Evolutionary conservation across 2,113 vertebrate species (phyloP).

Genomic region (Clarias macrocephalus): DNA sequence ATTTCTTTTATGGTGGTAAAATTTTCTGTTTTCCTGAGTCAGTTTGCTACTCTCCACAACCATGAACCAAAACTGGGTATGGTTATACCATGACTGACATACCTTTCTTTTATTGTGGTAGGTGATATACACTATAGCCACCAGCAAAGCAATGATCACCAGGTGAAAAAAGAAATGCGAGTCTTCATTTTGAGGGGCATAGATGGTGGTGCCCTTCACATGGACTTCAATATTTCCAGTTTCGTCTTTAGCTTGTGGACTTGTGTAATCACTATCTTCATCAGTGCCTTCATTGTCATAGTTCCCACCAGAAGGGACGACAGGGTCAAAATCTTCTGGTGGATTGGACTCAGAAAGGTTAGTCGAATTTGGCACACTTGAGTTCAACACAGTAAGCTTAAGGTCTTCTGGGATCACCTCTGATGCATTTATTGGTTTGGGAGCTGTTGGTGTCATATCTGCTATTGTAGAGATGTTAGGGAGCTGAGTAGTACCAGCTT

Average conservation of each 20-base stretch:
- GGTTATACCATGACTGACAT: constrained; percentile 46
- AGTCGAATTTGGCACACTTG: not conserved
- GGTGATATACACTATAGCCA: constrained; percentile 88
- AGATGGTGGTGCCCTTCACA: constrained; percentile 63
- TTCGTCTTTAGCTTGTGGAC: constrained; percentile 30
- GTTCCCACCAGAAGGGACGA: not conserved
- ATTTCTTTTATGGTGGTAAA: not conserved
- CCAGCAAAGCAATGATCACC: constrained; percentile 86
- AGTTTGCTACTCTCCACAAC: not conserved
- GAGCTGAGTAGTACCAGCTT: not conserved
- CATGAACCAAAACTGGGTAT: not conserved
- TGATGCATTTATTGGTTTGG: not conserved
- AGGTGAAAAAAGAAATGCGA: constrained; percentile 96
- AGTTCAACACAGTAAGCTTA: not conserved
- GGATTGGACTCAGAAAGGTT: not conserved
- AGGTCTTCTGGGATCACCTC: accelerated
- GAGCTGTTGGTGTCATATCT: not conserved
- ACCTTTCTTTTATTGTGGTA: constrained; percentile 99
- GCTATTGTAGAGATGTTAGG: not conserved
- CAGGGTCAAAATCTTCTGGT: not conserved
- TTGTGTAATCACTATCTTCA: not conserved
- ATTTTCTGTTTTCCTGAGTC: not conserved
- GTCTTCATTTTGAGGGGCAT: constrained; percentile 80
- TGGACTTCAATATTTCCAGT: constrained; percentile 55
- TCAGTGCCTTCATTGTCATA: not conserved